These are phyloP conservation scores for Macrobrachium nipponense DNA, from an alignment of 1,140 invertebrate species.

Conservation along the genomic window DNA sequence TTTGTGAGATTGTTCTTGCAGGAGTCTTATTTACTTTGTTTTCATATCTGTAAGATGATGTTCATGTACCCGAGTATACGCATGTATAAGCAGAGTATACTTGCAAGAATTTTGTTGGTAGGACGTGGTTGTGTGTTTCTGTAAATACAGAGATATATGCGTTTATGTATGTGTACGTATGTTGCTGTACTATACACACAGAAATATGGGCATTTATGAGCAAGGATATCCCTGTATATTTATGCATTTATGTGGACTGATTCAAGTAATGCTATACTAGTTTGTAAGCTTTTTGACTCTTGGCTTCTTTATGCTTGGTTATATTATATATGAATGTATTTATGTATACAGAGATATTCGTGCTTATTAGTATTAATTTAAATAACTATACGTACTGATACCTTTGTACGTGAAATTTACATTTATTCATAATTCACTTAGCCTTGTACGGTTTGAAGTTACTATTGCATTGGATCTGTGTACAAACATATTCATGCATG, in stretches of 20 bases:
- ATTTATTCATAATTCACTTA: background rate
- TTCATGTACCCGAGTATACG: background rate
- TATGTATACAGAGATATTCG: too few species aligned
- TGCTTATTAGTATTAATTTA: too few species aligned
- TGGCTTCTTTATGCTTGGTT: background rate
- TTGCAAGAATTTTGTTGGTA: background rate
- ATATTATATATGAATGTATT: background rate
- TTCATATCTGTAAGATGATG: background rate
- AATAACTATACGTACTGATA: background rate
- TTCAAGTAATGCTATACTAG: background rate
- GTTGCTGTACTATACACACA: background rate
- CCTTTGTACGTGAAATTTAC: background rate
- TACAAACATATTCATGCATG: constrained; percentile 22
- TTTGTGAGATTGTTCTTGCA: too few species aligned
- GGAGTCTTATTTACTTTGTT: too few species aligned
- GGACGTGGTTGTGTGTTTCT: too few species aligned
- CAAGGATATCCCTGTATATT: constrained; percentile 9
- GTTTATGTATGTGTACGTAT: constrained; percentile 18
- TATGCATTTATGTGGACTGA: background rate
- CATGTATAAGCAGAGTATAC: background rate
- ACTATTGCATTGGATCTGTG: background rate
- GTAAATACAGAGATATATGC: background rate
- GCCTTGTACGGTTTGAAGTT: background rate
- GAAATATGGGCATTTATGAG: background rate
- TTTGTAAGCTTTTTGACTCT: background rate